A percentile compares a stretch with the other conserved stretches of the same genome.
These are phyloP conservation scores for Xenentodon cancila DNA, from an alignment of 2,797 vertebrate species.

Conservation along the genomic window DNA sequence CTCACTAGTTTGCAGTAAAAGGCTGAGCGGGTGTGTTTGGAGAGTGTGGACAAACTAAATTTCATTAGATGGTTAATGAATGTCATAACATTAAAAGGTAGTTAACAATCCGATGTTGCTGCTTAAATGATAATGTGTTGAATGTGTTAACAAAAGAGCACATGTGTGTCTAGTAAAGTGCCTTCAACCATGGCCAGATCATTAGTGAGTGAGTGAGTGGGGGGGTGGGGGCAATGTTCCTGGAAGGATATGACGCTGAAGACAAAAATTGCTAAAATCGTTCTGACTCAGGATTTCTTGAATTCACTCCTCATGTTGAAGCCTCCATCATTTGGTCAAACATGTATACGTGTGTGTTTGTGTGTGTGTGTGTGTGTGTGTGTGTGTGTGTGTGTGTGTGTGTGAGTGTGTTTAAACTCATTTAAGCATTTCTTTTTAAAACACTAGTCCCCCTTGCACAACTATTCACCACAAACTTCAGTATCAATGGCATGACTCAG, in stretches of 20 bases:
- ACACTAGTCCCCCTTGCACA: slow-evolving; percentile 8
- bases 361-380: background rate
- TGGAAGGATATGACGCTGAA: slow-evolving; percentile 71
- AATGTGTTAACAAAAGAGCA: slow-evolving; percentile 27
- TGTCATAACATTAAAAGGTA: slow-evolving; percentile 39
- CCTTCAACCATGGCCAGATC: slow-evolving; percentile 31
- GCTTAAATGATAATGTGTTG: slow-evolving; percentile 12
- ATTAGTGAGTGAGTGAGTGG: slow-evolving; percentile 47
- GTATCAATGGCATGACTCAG: slow-evolving; percentile 44
- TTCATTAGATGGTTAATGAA: slow-evolving; percentile 44
- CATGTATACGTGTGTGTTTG: background rate
- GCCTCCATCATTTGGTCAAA: slow-evolving; percentile 15
- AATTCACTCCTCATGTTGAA: slow-evolving; percentile 31
- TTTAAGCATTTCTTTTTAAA: slow-evolving; percentile 36
- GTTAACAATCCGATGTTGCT: slow-evolving; percentile 28
- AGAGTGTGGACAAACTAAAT: slow-evolving; percentile 38
- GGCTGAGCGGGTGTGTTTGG: slow-evolving; percentile 30
- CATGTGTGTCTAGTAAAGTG: slow-evolving; percentile 31
- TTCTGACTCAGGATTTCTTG: slow-evolving; percentile 69
- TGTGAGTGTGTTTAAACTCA: background rate
- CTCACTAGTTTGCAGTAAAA: slow-evolving; percentile 21
- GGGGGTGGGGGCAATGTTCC: slow-evolving; percentile 54
- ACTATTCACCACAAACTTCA: background rate
- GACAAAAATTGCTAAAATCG: slow-evolving; percentile 55
- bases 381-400: background rate